phyloP scores from a whole-genome alignment of 2,797 vertebrate genomes.

The Phoxinus dragarum region DNA sequence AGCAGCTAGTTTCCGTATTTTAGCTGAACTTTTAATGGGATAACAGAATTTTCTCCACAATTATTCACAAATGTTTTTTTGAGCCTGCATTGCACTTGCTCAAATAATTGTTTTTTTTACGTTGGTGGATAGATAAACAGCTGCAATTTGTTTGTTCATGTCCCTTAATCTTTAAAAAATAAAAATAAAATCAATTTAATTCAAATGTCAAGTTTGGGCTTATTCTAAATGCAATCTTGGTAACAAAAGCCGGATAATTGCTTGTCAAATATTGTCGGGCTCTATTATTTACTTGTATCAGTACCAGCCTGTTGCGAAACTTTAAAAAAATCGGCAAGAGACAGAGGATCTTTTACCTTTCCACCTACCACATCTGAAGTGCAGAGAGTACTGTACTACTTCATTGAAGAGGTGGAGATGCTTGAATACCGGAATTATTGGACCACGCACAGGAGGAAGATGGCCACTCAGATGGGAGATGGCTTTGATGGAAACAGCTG shows the following conservation, averaged over 20 bases:
- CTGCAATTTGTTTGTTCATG: slow-evolving; percentile 57
- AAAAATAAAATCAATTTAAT: slow-evolving; percentile 47
- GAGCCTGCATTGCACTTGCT: background rate
- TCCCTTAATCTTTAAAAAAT: slow-evolving; percentile 55
- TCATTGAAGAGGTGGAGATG: slow-evolving; percentile 21
- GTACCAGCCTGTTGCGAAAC: background rate
- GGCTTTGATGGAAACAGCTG: slow-evolving; percentile 58
- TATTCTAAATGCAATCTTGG: slow-evolving; percentile 31
- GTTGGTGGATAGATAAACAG: slow-evolving; percentile 52
- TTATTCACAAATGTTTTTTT: background rate
- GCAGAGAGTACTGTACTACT: slow-evolving; percentile 10
- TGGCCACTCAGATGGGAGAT: slow-evolving; percentile 56
- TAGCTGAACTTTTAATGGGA: background rate
- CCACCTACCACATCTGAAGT: slow-evolving; percentile 19
- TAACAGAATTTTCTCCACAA: background rate
- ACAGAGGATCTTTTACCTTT: slow-evolving; percentile 40
- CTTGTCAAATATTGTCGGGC: background rate
- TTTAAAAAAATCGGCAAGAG: background rate
- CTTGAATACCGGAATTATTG: slow-evolving; percentile 47
- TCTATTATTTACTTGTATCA: slow-evolving; percentile 29
- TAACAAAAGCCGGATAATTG: slow-evolving; percentile 21
- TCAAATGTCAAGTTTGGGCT: slow-evolving; percentile 58
- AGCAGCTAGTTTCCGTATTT: background rate
- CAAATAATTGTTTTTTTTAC: slow-evolving; percentile 13
- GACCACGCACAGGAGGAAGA: slow-evolving; percentile 41